phyloP scores from a whole-genome alignment of 2,888 invertebrate species.

The Acanthacorydalis orientalis region DNA sequence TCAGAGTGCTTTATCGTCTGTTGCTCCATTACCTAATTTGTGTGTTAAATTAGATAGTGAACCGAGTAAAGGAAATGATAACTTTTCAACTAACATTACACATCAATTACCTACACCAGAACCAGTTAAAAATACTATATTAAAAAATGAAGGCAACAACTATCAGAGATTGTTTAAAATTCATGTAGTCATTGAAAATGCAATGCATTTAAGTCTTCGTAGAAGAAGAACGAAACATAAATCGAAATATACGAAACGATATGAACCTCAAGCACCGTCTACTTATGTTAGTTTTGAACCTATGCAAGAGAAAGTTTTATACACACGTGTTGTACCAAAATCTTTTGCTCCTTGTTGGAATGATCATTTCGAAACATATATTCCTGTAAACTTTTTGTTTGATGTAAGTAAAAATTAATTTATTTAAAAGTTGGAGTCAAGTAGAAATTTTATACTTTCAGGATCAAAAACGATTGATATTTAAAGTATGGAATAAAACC shows the following conservation, averaged over 20 bases:
- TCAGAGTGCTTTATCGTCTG: constrained; percentile 20
- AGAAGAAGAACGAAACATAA: constrained; percentile 20
- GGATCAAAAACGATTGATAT: constrained; percentile 37
- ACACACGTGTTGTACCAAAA: constrained; percentile 33
- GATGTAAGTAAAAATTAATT: constrained; percentile 28
- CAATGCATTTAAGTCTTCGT: constrained; percentile 33
- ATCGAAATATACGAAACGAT: constrained; percentile 16
- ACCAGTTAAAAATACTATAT: not conserved
- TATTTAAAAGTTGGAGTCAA: not conserved
- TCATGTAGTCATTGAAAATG: constrained; percentile 34
- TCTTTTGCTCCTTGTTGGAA: constrained; percentile 37
- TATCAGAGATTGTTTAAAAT: constrained; percentile 24
- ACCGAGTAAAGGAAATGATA: not conserved
- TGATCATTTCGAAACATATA: constrained; percentile 30
- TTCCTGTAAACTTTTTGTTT: constrained; percentile 30
- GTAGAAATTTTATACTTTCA: constrained; percentile 17
- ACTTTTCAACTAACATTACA: not conserved
- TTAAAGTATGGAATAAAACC: constrained; percentile 42
- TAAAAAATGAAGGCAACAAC: not conserved
- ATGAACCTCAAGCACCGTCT: constrained; percentile 32
- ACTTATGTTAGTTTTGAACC: constrained; percentile 44
- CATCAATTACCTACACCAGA: not conserved
- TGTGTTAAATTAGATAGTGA: not conserved
- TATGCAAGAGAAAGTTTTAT: constrained; percentile 17
- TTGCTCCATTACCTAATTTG: not conserved